Conservation (phyloP, 37 sponge, comb jelly and placozoan genomes). For the Haliclona indistincta region DNA sequence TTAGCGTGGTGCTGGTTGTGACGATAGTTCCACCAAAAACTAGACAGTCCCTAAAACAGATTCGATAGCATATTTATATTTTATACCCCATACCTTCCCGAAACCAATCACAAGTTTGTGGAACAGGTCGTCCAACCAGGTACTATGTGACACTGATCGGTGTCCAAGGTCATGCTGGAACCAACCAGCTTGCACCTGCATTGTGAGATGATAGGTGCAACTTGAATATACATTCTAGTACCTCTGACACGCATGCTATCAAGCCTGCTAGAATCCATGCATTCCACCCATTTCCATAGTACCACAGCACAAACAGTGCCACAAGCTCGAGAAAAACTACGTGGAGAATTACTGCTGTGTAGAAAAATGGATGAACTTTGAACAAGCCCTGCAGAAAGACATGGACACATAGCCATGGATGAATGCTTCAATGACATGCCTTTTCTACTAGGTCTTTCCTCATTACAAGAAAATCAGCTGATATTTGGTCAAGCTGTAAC, state of each 20-base stretch:
- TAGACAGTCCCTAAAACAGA: constrained; percentile 63
- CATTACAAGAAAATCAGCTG: not conserved
- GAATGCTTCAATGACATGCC: too few relatives aligned
- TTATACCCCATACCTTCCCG: constrained; percentile 64
- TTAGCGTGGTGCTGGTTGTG: constrained; percentile 85
- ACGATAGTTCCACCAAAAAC: constrained; percentile 81
- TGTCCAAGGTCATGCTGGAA: constrained; percentile 88
- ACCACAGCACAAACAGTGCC: constrained; percentile 47
- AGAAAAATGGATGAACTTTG: constrained; percentile 53
- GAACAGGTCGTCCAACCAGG: constrained; percentile 47
- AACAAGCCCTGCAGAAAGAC: constrained; percentile 47
- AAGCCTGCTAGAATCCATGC: not conserved
- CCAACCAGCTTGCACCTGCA: constrained; percentile 78
- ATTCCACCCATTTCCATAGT: constrained; percentile 8
- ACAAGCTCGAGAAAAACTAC: constrained; percentile 39
- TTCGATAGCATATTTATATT: too few relatives aligned
- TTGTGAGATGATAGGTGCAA: not conserved
- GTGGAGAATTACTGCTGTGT: constrained; percentile 38
- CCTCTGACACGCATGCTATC: too few relatives aligned
- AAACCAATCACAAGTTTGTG: constrained; percentile 55
- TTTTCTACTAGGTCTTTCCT: not conserved
- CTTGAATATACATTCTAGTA: not conserved
- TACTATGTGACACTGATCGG: constrained; percentile 56
- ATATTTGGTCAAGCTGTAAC: too few relatives aligned
- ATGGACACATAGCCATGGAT: not conserved